Base-by-base conservation (phyloP, 2,888 invertebrate species). In the Microchrysa polita region DNA sequence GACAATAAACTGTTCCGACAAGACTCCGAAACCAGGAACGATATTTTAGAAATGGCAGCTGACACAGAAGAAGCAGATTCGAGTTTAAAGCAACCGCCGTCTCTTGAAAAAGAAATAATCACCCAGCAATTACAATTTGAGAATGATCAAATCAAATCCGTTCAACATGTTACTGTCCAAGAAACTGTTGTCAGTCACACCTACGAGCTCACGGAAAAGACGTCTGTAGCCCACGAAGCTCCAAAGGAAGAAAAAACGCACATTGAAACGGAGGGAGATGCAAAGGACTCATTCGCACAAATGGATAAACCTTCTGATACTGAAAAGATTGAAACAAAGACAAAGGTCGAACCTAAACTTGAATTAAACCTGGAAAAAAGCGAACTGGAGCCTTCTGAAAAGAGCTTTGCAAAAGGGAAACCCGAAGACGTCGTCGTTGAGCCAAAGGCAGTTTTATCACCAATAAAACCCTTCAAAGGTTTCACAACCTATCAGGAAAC, bases 361-460 rank as follows among this genome's bases (percentile, higher is more conserved):
- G 81, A 84, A 20, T 76, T 81, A 57, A 78, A 81, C 0, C 77
- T 83, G 4, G 81, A 84, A 42, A 83, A 84, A 72, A 84, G 84
- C 77, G 85, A 84, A 76, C 80, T 81, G 78, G 85, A 85, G 76
- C 78, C 78, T 12, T 80, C 83, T 0, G 84, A 85, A 77, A 85
- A 79, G 72, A 77, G 74, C 14, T 74, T 73, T 55, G 27, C 61
- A 10, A 76, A 74, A 65, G 44, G 14, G 18, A 65, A 57, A 59
- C 27, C 55, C 76, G 79, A 75, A 67, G 74, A 74, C 12, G 12
- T 65, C 1, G 81, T 1, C 7, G 4, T 18, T 5, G 34, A 55
- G 1, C 69, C n/a, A 42, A 81, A 85, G 73, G 84, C 86, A 79
- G 86, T 87, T 79, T 83, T 85, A 75, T 80, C 86, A 20, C 85